Percentiles rank a stretch among this genome's conserved stretches.
phyloP scores from a whole-genome alignment of 2,888 invertebrate genomes.

The Drosophila cracens region DNA sequence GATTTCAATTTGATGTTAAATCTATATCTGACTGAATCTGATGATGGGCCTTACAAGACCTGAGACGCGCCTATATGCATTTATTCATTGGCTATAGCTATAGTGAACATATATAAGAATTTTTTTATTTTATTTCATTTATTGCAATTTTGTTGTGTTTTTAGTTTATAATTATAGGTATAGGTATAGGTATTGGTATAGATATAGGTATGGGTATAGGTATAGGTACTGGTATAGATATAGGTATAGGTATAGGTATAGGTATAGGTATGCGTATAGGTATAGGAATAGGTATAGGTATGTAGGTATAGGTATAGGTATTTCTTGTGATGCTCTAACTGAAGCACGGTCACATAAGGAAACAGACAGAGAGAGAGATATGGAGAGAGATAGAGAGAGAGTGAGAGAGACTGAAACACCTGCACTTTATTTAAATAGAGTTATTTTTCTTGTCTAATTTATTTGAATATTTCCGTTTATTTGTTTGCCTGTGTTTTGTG shows the following conservation, averaged over 20 bases:
- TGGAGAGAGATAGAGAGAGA: background rate
- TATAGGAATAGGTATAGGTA: background rate
- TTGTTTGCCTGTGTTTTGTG: constrained; percentile 11
- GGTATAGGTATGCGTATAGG: too few species aligned
- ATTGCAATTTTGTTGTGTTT: background rate
- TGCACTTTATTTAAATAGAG: constrained; percentile 54
- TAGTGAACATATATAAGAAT: background rate
- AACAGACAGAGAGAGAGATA: background rate
- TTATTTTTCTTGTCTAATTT: constrained; percentile 24
- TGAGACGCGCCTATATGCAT: background rate
- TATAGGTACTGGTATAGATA: too few species aligned
- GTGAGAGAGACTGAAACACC: constrained; percentile 15
- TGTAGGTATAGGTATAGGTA: background rate
- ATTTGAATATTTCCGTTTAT: constrained; percentile 18
- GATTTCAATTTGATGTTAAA: too few species aligned
- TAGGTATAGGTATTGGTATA: too few species aligned
- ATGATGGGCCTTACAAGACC: too few species aligned
- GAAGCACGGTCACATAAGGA: too few species aligned
- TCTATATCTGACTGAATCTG: too few species aligned
- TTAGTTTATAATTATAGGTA: too few species aligned
- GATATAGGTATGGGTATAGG: too few species aligned
- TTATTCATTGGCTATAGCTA: background rate
- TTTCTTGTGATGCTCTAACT: too few species aligned
- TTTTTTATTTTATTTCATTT: background rate
- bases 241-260: too few species aligned